Evolutionary conservation across 2,888 invertebrate species (phyloP).

Genomic region (Galerucella calmariensis): DNA sequence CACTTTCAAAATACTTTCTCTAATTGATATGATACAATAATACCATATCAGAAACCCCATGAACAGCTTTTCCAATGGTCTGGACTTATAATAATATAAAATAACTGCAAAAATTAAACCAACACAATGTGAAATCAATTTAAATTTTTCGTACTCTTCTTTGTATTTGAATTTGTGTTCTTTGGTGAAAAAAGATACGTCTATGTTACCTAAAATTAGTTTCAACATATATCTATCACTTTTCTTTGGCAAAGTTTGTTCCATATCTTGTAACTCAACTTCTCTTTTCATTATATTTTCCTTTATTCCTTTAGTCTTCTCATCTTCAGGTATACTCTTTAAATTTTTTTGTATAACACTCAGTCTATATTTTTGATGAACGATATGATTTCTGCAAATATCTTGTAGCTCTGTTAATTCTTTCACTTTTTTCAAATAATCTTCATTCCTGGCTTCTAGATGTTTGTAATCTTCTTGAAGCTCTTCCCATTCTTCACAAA

Average conservation of each 20-base stretch:
- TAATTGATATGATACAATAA: slow-evolving; percentile 97
- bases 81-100: slow-evolving; percentile 68
- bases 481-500: slow-evolving; percentile 53
- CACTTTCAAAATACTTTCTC: slow-evolving; percentile 96
- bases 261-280: slow-evolving; percentile 87
- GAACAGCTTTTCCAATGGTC: slow-evolving; percentile 84
- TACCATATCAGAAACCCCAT: slow-evolving; percentile 98
- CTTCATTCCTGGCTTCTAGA: slow-evolving; percentile 77
- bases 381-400: slow-evolving; percentile 85
- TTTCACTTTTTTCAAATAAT: slow-evolving; percentile 83
- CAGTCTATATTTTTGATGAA: slow-evolving; percentile 90
- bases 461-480: slow-evolving; percentile 50
- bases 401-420: slow-evolving; percentile 83
- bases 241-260: slow-evolving; percentile 88
- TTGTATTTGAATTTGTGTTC: slow-evolving; percentile 92
- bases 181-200: slow-evolving; percentile 95
- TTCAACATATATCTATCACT: slow-evolving; percentile 84
- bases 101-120: slow-evolving; percentile 84
- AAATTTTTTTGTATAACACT: slow-evolving; percentile 69
- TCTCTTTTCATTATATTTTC: slow-evolving; percentile 83
- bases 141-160: slow-evolving; percentile 98
- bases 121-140: slow-evolving; percentile 90
- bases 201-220: slow-evolving; percentile 94
- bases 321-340: slow-evolving; percentile 23
- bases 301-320: slow-evolving; percentile 59